Evolutionary conservation across 1,140 invertebrate genomes (phyloP).

Genomic region (Aphis craccivora): DNA sequence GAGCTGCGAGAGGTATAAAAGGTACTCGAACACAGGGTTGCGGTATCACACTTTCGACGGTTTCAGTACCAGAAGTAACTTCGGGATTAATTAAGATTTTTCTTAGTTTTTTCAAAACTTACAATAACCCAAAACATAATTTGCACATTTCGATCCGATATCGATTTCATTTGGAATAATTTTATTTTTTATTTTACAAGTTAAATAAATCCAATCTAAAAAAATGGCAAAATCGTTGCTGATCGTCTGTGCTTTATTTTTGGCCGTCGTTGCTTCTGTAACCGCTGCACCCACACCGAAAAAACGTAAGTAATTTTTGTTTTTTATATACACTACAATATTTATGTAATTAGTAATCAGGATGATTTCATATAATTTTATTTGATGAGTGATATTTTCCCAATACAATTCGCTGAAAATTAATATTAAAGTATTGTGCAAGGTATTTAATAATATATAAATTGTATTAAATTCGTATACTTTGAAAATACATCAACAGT

Average conservation of each 20-base stretch:
- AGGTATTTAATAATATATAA: too few species aligned
- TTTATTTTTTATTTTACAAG: conserved; percentile 38
- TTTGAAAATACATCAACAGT: neutral
- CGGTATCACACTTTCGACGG: conserved; percentile 51
- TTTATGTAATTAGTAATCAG: too few species aligned
- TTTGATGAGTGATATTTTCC: neutral
- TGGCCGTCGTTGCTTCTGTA: conserved; percentile 56
- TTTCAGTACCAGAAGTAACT: conserved; percentile 56
- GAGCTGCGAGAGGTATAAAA: conserved; percentile 21
- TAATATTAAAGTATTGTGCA: neutral
- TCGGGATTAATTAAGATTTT: conserved; percentile 11
- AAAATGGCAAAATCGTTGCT: conserved; percentile 56
- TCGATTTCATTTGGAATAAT: conserved; percentile 29
- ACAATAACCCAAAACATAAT: conserved; percentile 23
- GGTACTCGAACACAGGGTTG: conserved; percentile 29
- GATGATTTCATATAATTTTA: neutral
- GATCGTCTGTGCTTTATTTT: conserved; percentile 36
- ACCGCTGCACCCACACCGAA: conserved; percentile 41
- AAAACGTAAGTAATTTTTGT: conserved; percentile 42
- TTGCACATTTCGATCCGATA: conserved; percentile 28
- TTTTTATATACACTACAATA: neutral
- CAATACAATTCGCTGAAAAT: neutral
- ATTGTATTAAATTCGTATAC: neutral
- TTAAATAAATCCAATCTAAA: neutral
- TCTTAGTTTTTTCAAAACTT: conserved; percentile 49